Evolutionary conservation across 2,797 vertebrate genomes (phyloP).

Genomic region (Pygocentrus nattereri): DNA sequence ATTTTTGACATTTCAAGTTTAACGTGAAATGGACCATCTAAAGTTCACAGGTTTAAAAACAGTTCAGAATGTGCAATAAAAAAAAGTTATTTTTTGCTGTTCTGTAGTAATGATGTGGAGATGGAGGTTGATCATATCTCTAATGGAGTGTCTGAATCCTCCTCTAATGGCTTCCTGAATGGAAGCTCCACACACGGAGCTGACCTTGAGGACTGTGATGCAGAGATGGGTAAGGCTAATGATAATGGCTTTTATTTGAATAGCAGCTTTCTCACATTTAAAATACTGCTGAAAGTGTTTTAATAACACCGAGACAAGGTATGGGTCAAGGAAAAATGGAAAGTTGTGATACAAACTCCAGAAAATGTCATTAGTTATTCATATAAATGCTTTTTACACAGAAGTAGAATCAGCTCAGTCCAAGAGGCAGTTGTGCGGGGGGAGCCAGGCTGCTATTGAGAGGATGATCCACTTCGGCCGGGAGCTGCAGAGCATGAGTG

Average conservation of each 20-base stretch:
- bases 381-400: conserved; percentile 64
- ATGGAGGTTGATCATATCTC: conserved; percentile 99
- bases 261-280: not conserved
- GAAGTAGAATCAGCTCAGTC: conserved; percentile 94
- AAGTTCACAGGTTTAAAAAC: no score
- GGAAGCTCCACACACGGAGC: conserved; percentile 93
- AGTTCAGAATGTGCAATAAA: no score
- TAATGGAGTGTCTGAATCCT: conserved; percentile 94
- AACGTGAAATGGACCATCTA: no score
- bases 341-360: not conserved
- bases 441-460: conserved; percentile 98
- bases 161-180: conserved; percentile 98
- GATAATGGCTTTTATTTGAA: not conserved
- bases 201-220: conserved; percentile 95
- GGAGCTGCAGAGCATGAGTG: conserved; percentile 97
- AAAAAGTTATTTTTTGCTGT: no score
- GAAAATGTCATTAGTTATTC: not conserved
- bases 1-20: no score
- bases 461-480: conserved; percentile 99
- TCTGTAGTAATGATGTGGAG: conserved; percentile 89
- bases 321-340: not conserved
- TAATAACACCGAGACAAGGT: not conserved
- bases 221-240: conserved; percentile 90
- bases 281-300: not conserved
- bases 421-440: conserved; percentile 94